Evolutionary conservation across 2,888 invertebrate genomes (phyloP).

Genomic region (Clunio marinus): DNA sequence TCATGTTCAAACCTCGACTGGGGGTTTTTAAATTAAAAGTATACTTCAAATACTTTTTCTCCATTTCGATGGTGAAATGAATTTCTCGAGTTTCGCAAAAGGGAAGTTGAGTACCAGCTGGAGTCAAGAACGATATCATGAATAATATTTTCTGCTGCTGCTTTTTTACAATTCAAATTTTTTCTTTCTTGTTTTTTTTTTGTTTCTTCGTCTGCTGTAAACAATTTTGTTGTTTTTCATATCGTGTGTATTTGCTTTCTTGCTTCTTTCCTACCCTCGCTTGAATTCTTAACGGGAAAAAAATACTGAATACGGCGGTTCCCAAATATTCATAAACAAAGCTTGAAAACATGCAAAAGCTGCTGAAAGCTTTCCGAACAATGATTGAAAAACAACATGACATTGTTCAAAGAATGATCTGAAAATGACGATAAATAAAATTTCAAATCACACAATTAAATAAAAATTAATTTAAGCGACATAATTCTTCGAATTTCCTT

Average conservation of each 20-base stretch:
- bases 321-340: no score
- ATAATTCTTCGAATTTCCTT: background rate
- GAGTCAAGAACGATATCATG: constrained; percentile 36
- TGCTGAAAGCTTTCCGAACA: no score
- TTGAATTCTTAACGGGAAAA: no score
- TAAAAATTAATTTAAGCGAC: background rate
- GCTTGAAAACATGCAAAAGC: no score
- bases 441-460: no score
- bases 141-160: constrained; percentile 25
- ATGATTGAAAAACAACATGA: no score
- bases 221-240: background rate
- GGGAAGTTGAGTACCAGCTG: constrained; percentile 34
- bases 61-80: background rate
- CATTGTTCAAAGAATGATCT: no score
- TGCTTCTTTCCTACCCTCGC: background rate
- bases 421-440: no score
- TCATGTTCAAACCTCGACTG: background rate
- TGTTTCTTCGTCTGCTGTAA: background rate
- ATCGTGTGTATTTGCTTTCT: background rate
- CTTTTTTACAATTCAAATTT: constrained; percentile 35
- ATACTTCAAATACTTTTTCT: constrained; percentile 30
- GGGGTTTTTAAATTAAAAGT: constrained; percentile 36
- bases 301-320: no score
- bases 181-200: constrained; percentile 26
- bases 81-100: background rate